phyloP scores from a whole-genome alignment of 2,888 invertebrate species.

The Thera britannica region DNA sequence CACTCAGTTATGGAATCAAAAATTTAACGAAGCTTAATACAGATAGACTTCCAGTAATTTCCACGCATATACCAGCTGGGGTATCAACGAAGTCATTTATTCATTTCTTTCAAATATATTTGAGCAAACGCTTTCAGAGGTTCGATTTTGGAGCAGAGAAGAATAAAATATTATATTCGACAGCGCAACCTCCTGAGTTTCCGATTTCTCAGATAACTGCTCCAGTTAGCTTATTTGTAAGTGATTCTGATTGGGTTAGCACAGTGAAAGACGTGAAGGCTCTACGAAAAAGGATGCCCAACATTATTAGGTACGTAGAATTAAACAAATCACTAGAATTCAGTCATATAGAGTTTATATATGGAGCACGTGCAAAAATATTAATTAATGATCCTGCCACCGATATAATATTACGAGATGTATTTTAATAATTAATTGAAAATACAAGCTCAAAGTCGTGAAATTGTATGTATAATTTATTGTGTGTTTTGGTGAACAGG shows the following conservation, averaged over 20 bases:
- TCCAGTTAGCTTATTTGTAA: conserved; percentile 63
- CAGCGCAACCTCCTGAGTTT: conserved; percentile 60
- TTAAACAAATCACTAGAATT: conserved; percentile 65
- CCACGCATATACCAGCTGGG: conserved; percentile 72
- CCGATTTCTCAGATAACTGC: conserved; percentile 60
- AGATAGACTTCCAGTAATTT: conserved; percentile 61
- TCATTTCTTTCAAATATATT: conserved; percentile 70
- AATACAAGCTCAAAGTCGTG: too few relatives aligned
- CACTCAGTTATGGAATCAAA: conserved; percentile 61
- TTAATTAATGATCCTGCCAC: conserved; percentile 63
- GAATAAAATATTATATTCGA: conserved; percentile 58
- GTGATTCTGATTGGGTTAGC: conserved; percentile 72
- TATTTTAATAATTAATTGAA: conserved; percentile 11
- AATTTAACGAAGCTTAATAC: conserved; percentile 59
- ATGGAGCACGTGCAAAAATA: conserved; percentile 62
- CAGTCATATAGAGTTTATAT: conserved; percentile 73
- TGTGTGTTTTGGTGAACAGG: too few relatives aligned
- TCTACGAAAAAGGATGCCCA: conserved; percentile 57
- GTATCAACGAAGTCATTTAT: conserved; percentile 65
- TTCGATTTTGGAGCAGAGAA: conserved; percentile 61
- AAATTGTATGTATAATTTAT: too few relatives aligned
- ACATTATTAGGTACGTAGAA: conserved; percentile 53
- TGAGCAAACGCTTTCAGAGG: conserved; percentile 64
- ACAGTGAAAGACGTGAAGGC: conserved; percentile 56
- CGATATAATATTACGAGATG: conserved; percentile 48